Evolutionary conservation across 64 coral and sea anemone genomes (phyloP), one percentile per base, ranked within the genome.

Genomic region (Cladopsammia gracilis): DNA sequence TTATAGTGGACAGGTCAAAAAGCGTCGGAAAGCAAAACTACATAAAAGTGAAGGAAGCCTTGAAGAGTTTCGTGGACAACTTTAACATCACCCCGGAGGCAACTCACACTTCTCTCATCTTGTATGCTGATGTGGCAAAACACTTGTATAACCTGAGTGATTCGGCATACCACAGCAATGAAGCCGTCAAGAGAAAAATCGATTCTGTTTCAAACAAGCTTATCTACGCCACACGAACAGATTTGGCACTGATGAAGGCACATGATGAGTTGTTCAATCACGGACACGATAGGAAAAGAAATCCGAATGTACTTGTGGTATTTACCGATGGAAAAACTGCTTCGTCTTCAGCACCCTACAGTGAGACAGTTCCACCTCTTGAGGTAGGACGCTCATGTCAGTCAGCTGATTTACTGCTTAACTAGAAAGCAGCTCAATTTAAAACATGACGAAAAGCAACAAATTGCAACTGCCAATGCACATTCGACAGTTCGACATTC

Each of bases 1-100:
- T 84, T 44, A 84, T 84, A 50, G 80, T 84, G n/a, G 80, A 84
- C 62, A 68, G 80, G 51, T 84, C 80, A 5, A 66, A 68, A 24
- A 84, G 80, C 22, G 80, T 84, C 18, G 45, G 62, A 51, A 68
- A 4, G 19, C 3, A 25, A 1, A 84, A 84, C 62, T 84, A 48
- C 61, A 67, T 25, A 8, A 67, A 3, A 4, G 15, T 84, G 62
- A 84, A 84, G 15, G 10, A 47, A 2, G 62, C 61, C 20, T 8
- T 84, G 9, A 68, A 23, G 43, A 84, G 16, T 22, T 84, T 84
- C 44, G 4, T 84, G 45, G 45, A 50, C 62, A 84, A 84, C 8
- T 84, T 84, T 44, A 67, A 84, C 61, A 64, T 84, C 44, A 65
- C 34, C 3, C 45, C 61, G 49, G 20, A 84, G 2, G 43, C 34